phyloP scores from a whole-genome alignment of 2,888 invertebrate species.

The Pogonocherus hispidulus region DNA sequence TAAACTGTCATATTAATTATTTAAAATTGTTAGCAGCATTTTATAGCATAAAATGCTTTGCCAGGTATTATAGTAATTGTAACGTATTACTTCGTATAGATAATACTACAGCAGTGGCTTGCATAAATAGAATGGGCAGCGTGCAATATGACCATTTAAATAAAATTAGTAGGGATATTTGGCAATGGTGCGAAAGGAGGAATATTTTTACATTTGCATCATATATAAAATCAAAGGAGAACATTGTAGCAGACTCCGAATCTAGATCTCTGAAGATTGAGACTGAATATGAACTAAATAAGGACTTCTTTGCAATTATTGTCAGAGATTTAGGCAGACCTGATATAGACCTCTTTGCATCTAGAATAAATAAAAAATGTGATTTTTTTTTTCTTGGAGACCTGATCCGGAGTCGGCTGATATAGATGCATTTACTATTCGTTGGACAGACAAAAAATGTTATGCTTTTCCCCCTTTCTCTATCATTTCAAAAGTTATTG shows the following conservation, averaged over 20 bases:
- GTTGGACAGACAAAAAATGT: not conserved
- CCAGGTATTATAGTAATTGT: not conserved
- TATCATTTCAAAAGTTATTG: constrained; percentile 23
- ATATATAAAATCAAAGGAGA: constrained; percentile 13
- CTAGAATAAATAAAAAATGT: constrained; percentile 18
- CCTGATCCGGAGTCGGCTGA: not conserved
- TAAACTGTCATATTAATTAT: not conserved
- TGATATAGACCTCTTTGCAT: constrained; percentile 25
- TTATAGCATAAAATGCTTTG: not conserved
- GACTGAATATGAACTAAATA: not conserved
- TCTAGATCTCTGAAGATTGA: not conserved
- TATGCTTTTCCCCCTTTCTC: constrained; percentile 43
- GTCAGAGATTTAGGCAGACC: not conserved
- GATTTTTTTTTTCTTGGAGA: constrained; percentile 17
- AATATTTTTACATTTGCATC: constrained; percentile 9
- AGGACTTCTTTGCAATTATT: not conserved
- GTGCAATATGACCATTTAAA: not conserved
- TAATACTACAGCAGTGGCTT: constrained; percentile 5
- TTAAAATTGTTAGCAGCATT: not conserved
- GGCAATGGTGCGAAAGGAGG: not conserved
- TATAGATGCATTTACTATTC: not conserved
- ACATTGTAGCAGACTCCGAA: not conserved
- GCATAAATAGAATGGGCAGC: constrained; percentile 16
- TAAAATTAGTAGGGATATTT: not conserved
- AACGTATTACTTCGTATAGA: not conserved